phyloP scores from a whole-genome alignment of 2,113 vertebrate species.

The Climacteris rufus region DNA sequence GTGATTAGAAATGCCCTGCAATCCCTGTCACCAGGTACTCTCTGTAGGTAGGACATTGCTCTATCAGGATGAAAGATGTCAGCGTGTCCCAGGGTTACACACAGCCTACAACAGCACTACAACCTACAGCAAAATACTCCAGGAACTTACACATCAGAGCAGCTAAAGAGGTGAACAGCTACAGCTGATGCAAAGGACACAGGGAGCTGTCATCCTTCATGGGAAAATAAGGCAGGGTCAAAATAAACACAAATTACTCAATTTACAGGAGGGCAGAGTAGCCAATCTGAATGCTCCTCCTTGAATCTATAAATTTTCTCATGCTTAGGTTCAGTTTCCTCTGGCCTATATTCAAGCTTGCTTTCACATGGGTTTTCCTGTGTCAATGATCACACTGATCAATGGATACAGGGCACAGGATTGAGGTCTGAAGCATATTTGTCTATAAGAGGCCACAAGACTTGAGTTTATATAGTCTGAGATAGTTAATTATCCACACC shows the following conservation, averaged over 20 bases:
- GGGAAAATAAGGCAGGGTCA: background rate
- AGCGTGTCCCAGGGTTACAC: background rate
- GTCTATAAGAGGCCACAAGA: background rate
- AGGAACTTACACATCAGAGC: background rate
- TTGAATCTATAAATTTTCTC: background rate
- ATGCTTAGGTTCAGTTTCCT: background rate
- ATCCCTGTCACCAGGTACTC: background rate
- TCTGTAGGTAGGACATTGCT: background rate
- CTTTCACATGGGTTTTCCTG: background rate
- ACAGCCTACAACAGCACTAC: background rate
- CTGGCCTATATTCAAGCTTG: background rate
- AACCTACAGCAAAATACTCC: background rate
- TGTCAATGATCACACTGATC: background rate
- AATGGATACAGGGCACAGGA: background rate
- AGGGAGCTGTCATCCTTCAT: background rate
- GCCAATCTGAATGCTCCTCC: background rate
- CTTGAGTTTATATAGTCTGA: background rate
- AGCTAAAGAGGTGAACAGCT: background rate
- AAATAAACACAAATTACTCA: background rate
- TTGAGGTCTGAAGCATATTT: background rate
- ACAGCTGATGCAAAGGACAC: background rate
- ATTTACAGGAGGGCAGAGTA: background rate
- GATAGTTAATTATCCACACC: background rate
- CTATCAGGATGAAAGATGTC: background rate
- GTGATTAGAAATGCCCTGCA: background rate